phyloP scores from a whole-genome alignment of 2,113 vertebrate genomes.

The Chaetodon auriga region DNA sequence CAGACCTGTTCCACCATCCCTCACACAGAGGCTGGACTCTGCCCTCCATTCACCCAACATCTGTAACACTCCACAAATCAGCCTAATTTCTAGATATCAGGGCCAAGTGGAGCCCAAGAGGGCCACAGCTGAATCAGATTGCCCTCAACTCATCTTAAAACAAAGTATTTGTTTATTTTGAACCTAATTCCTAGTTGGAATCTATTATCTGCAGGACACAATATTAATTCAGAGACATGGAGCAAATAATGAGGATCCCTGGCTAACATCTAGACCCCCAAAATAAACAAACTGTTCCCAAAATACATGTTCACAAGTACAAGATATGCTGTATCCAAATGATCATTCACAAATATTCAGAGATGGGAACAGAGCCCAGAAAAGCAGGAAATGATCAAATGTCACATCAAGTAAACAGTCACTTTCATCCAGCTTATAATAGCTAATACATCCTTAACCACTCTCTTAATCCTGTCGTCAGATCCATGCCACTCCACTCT shows the following conservation, averaged over 20 bases:
- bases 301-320: not conserved
- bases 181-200: not conserved
- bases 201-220: not conserved
- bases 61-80: constrained; percentile 56
- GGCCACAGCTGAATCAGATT: constrained; percentile 30
- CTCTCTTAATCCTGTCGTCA: constrained; percentile 10
- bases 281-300: not conserved
- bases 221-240: not conserved
- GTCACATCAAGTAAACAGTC: not conserved
- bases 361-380: constrained; percentile 4
- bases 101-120: constrained; percentile 16
- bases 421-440: not conserved
- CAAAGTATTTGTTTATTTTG: not conserved
- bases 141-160: constrained; percentile 1
- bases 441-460: not conserved
- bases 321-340: not conserved
- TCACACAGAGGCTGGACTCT: constrained; percentile 63
- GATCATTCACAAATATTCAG: not conserved
- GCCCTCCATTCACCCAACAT: constrained; percentile 64
- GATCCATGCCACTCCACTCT: not conserved
- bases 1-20: constrained; percentile 72
- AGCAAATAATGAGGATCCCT: not conserved
- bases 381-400: not conserved
- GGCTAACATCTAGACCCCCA: not conserved
- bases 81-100: constrained; percentile 35